Percentiles rank a stretch among this genome's conserved stretches.
Conservation (phyloP, 2,888 invertebrate genomes). For the Gymnosoma rotundatum region DNA sequence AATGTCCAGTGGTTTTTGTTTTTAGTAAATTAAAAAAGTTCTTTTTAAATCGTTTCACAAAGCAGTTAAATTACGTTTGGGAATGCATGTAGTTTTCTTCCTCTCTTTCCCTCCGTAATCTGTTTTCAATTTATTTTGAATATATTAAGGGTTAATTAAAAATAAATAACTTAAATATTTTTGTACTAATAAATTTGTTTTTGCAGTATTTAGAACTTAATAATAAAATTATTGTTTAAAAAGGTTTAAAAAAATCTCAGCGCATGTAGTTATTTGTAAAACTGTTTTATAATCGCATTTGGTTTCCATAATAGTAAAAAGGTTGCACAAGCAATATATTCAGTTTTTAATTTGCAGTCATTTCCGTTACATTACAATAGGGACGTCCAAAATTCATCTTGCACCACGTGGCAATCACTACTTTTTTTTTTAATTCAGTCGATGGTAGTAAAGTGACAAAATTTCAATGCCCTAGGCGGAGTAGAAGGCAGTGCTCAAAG, state of each 20-base stretch:
- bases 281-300: too few relatives aligned
- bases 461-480: too few relatives aligned
- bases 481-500: too few relatives aligned
- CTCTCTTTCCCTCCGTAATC: background rate
- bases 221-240: background rate
- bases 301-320: too few relatives aligned
- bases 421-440: too few relatives aligned
- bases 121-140: background rate
- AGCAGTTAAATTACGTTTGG: background rate
- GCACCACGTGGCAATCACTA: too few relatives aligned
- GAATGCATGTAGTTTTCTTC: background rate
- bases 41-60: background rate
- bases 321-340: too few relatives aligned
- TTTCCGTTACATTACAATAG: too few relatives aligned
- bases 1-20: slow-evolving; percentile 15
- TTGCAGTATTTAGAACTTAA: background rate
- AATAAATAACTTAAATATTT: background rate
- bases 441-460: too few relatives aligned
- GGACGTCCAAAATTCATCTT: too few relatives aligned
- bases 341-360: too few relatives aligned
- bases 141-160: slow-evolving; percentile 15
- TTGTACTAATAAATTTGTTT: background rate
- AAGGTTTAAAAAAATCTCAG: background rate
- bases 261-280: too few relatives aligned
- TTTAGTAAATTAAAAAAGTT: slow-evolving; percentile 8